Evolutionary conservation across 2,113 vertebrate genomes (phyloP).

Genomic region (Prunella himalayana): DNA sequence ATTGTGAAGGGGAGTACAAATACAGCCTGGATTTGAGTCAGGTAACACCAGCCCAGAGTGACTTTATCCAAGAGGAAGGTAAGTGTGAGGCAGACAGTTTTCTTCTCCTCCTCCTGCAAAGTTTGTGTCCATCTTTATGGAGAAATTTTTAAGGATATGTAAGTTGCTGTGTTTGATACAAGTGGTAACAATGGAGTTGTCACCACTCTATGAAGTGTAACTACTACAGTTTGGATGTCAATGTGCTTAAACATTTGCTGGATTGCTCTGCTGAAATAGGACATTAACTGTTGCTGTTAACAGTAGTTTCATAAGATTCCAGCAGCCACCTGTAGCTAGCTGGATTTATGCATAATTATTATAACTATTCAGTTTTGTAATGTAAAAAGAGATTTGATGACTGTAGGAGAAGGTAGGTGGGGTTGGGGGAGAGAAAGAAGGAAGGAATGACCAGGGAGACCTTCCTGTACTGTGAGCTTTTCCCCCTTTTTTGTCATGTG

Average conservation of each 20-base stretch:
- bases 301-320: not conserved
- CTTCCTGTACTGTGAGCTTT: not conserved
- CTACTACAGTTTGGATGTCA: not conserved
- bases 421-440: not conserved
- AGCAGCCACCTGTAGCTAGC: not conserved
- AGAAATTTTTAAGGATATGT: not conserved
- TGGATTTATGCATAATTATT: not conserved
- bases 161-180: not conserved
- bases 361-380: not conserved
- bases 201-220: not conserved
- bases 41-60: not conserved
- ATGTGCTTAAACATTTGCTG: not conserved
- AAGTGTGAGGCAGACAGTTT: not conserved
- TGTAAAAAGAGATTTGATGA: not conserved
- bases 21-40: not conserved
- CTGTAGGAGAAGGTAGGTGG: not conserved
- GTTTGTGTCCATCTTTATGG: not conserved
- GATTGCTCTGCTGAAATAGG: not conserved
- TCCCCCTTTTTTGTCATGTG: not conserved
- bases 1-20: not conserved
- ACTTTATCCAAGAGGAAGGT: not conserved
- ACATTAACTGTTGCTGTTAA: not conserved
- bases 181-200: not conserved
- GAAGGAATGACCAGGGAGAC: not conserved
- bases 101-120: not conserved